phyloP scores from a whole-genome alignment of 2,113 vertebrate species.

The Otolemur garnettii region DNA sequence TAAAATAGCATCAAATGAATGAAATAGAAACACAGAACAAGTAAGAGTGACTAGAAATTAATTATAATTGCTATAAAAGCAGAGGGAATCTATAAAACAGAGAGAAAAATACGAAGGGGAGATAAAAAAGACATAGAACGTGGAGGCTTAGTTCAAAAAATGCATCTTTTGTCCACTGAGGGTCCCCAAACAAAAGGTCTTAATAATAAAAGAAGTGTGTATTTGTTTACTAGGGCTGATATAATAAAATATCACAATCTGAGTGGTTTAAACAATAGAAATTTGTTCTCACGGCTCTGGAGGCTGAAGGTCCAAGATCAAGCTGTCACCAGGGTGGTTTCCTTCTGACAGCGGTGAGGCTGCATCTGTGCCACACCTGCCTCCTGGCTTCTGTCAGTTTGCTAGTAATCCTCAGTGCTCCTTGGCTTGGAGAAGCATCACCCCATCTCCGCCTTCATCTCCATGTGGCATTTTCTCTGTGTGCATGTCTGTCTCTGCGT shows the following conservation, averaged over 20 bases:
- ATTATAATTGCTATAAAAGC: background rate
- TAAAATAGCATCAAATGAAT: slow-evolving; percentile 21
- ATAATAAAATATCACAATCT: background rate
- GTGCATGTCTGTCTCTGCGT: background rate
- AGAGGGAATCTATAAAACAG: slow-evolving; percentile 22
- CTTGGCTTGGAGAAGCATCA: background rate
- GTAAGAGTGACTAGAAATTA: slow-evolving; percentile 47
- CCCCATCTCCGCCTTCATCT: background rate
- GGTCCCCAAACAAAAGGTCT: background rate
- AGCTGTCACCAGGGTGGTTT: background rate
- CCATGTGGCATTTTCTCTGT: background rate
- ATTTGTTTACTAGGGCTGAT: background rate
- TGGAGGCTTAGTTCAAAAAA: background rate
- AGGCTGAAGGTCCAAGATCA: background rate
- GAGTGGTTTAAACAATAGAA: too few relatives aligned
- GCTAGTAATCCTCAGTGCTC: background rate
- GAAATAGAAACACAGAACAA: slow-evolving; percentile 36
- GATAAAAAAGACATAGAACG: background rate
- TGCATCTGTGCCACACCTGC: too few relatives aligned
- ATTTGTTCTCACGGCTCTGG: background rate
- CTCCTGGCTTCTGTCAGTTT: background rate
- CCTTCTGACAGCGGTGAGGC: background rate
- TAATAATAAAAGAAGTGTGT: background rate
- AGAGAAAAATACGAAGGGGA: background rate
- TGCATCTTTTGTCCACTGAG: background rate